Evolutionary conservation across 2,797 vertebrate genomes (phyloP).

Genomic region (Sebastes ruberrimus): DNA sequence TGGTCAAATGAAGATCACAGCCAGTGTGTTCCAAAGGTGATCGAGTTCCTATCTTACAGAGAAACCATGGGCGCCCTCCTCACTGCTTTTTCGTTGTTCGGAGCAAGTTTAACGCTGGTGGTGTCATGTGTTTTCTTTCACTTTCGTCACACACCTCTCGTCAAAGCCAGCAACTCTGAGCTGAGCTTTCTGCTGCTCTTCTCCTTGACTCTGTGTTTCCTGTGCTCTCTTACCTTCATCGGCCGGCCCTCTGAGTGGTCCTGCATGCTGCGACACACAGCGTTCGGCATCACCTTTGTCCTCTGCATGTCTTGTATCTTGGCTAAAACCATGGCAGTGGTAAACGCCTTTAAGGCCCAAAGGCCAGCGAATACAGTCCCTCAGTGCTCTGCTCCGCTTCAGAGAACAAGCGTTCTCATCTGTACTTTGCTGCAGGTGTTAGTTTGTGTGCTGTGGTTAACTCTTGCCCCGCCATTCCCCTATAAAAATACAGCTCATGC

Average conservation of each 20-base stretch:
- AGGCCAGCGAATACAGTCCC: conserved; percentile 56
- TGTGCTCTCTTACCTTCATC: conserved; percentile 79
- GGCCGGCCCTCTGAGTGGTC: conserved; percentile 76
- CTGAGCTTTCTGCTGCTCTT: conserved; percentile 80
- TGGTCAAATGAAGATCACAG: conserved; percentile 80
- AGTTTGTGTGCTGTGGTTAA: conserved; percentile 76
- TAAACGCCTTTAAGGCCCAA: conserved; percentile 76
- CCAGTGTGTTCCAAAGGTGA: conserved; percentile 76
- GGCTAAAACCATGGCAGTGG: conserved; percentile 78
- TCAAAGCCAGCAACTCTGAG: conserved; percentile 79
- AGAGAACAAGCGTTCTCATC: conserved; percentile 74
- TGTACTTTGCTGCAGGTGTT: conserved; percentile 76
- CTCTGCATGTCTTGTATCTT: conserved; percentile 81
- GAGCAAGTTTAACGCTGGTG: conserved; percentile 67
- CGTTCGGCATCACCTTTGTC: conserved; percentile 77
- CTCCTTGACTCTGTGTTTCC: conserved; percentile 77
- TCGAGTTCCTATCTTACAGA: conserved; percentile 76
- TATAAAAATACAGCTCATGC: too few relatives aligned
- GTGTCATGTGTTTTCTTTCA: conserved; percentile 71
- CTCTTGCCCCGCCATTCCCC: conserved; percentile 65
- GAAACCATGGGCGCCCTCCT: too few relatives aligned
- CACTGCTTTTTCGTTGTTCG: conserved; percentile 10
- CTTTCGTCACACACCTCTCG: conserved; percentile 76
- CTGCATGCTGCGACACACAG: conserved; percentile 79
- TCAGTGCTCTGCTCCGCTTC: conserved; percentile 73